Percentiles rank a stretch among this genome's conserved stretches.
phyloP scores from a whole-genome alignment of 1,140 invertebrate species.

The Whitmania pigra region DNA sequence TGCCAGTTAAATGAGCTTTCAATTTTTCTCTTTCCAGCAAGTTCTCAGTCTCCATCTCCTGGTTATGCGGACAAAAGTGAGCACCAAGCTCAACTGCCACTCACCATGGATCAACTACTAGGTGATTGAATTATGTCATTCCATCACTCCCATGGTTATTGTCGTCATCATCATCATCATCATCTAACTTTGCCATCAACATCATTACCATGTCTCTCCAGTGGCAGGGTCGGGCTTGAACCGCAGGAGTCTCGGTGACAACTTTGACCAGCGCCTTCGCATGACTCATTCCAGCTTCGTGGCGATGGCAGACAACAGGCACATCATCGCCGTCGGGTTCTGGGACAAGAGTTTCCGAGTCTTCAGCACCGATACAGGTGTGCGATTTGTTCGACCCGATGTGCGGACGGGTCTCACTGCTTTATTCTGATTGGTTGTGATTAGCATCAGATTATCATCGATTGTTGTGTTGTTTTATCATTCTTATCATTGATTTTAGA shows the following conservation, averaged over 20 bases:
- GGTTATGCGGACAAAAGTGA: slow-evolving; percentile 61
- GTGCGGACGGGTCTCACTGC: neutral
- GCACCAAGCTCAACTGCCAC: slow-evolving; percentile 64
- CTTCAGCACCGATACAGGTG: slow-evolving; percentile 88
- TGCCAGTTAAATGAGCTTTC: neutral
- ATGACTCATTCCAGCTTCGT: slow-evolving; percentile 89
- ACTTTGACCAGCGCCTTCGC: slow-evolving; percentile 71
- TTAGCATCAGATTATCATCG: slow-evolving; percentile 10
- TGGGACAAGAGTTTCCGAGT: slow-evolving; percentile 98
- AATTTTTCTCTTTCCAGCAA: slow-evolving; percentile 45
- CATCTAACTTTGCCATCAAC: no score
- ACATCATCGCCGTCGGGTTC: slow-evolving; percentile 94
- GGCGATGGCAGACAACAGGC: slow-evolving; percentile 87
- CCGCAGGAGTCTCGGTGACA: slow-evolving; percentile 80
- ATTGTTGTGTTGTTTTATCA: no score
- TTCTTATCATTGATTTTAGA: no score
- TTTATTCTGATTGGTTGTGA: slow-evolving; percentile 13
- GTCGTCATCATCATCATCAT: neutral
- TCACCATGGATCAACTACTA: slow-evolving; percentile 87
- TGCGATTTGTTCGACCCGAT: slow-evolving; percentile 17
- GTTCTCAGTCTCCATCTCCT: slow-evolving; percentile 55
- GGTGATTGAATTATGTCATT: slow-evolving; percentile 46
- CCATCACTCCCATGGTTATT: neutral
- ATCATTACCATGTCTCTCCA: slow-evolving; percentile 17
- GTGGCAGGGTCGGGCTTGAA: slow-evolving; percentile 44